phyloP scores from a whole-genome alignment of 2,113 vertebrate genomes.

The Coregonus clupeaformis region DNA sequence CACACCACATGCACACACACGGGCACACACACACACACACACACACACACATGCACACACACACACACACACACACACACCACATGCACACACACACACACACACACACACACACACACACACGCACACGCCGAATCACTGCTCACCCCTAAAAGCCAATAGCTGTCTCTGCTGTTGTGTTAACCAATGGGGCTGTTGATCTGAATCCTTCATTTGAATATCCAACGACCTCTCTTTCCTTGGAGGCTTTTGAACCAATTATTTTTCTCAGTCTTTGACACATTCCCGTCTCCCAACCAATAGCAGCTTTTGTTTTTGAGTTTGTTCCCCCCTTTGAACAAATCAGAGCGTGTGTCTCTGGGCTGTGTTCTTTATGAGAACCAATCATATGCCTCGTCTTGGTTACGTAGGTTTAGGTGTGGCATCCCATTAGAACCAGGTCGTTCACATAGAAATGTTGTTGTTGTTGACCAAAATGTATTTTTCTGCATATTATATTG shows the following conservation, averaged over 20 bases:
- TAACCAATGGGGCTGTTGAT: slow-evolving; percentile 34
- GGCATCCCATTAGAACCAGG: too few species aligned
- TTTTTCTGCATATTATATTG: too few species aligned
- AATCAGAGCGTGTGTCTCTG: not conserved
- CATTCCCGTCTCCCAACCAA: not conserved
- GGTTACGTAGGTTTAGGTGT: too few species aligned
- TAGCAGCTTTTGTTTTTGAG: not conserved
- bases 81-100: too few species aligned
- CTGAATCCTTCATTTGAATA: slow-evolving; percentile 14
- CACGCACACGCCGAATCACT: not conserved
- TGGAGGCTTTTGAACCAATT: not conserved
- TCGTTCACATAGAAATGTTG: too few species aligned
- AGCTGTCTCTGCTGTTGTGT: slow-evolving; percentile 2
- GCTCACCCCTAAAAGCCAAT: not conserved
- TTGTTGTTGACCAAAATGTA: too few species aligned
- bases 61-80: slow-evolving; percentile 8
- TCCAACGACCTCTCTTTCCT: slow-evolving; percentile 9
- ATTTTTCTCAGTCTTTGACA: not conserved
- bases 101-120: slow-evolving; percentile 8
- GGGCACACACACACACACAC: slow-evolving; percentile 14
- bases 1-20: slow-evolving; percentile 9
- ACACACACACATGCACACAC: slow-evolving; percentile 15
- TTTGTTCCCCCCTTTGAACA: not conserved
- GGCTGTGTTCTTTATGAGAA: not conserved
- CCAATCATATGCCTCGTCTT: not conserved